phyloP scores from a whole-genome alignment of 2,888 invertebrate species.

The Junonia oenone region DNA sequence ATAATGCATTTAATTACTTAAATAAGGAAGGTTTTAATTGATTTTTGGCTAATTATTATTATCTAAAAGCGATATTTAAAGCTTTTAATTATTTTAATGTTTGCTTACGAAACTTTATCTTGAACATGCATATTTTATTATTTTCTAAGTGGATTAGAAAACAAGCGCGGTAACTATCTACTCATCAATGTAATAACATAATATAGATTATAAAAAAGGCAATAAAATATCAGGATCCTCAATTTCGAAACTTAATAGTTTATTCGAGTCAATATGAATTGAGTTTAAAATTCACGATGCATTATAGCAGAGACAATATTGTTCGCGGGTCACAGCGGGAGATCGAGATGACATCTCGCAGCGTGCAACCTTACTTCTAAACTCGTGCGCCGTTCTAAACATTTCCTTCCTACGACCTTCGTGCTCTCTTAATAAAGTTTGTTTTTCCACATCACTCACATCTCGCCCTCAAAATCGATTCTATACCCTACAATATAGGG shows the following conservation, averaged over 20 bases:
- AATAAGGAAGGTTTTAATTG: constrained; percentile 3
- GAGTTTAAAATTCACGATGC: constrained; percentile 72
- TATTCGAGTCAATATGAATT: constrained; percentile 64
- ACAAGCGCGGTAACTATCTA: neutral
- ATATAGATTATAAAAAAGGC: neutral
- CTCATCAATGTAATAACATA: neutral
- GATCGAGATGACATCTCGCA: constrained; percentile 76
- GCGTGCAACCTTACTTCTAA: constrained; percentile 66
- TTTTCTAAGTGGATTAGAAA: neutral
- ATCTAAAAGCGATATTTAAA: neutral
- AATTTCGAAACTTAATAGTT: constrained; percentile 27
- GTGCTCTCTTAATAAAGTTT: constrained; percentile 34
- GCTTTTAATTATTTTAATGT: neutral
- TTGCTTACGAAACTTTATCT: neutral
- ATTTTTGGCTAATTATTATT: neutral
- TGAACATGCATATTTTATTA: neutral
- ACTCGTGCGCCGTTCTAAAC: constrained; percentile 42
- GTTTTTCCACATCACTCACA: constrained; percentile 33
- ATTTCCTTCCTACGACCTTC: constrained; percentile 32
- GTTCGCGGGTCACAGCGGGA: constrained; percentile 72
- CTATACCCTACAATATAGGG: constrained; percentile 43
- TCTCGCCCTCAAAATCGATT: constrained; percentile 31
- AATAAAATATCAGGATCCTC: constrained; percentile 3
- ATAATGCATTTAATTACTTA: constrained; percentile 1
- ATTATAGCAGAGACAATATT: constrained; percentile 75